Evolutionary conservation across 2,888 invertebrate genomes (phyloP).

Genomic region (Drosophila suboccidentalis): DNA sequence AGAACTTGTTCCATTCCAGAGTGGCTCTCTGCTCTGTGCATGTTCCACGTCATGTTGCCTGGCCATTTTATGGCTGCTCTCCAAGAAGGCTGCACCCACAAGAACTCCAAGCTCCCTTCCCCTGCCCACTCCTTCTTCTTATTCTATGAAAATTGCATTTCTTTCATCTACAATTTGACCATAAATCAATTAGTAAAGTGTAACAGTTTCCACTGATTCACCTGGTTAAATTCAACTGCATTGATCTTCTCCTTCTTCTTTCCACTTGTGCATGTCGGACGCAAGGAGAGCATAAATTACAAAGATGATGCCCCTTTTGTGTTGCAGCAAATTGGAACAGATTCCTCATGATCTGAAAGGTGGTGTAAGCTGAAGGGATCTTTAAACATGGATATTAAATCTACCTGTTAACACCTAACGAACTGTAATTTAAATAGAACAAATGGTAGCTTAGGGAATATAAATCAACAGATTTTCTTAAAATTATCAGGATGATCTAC

Average conservation of each 20-base stretch:
- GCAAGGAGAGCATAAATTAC: slow-evolving; percentile 65
- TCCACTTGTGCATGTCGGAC: slow-evolving; percentile 29
- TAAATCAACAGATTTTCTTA: slow-evolving; percentile 7
- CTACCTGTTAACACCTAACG: slow-evolving; percentile 37
- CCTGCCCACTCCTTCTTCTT: background rate
- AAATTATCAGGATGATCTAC: slow-evolving; percentile 30
- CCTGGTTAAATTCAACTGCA: background rate
- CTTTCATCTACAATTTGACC: slow-evolving; percentile 44
- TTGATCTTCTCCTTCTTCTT: slow-evolving; percentile 9
- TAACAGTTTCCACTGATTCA: slow-evolving; percentile 57
- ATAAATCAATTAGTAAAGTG: slow-evolving; percentile 73
- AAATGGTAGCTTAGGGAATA: slow-evolving; percentile 2
- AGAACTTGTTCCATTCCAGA: slow-evolving; percentile 59
- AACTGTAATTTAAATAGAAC: slow-evolving; percentile 11
- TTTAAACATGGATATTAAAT: slow-evolving; percentile 26
- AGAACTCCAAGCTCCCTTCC: slow-evolving; percentile 5
- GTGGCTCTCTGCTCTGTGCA: slow-evolving; percentile 9
- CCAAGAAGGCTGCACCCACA: slow-evolving; percentile 58
- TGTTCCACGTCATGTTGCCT: slow-evolving; percentile 56
- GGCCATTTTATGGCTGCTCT: slow-evolving; percentile 47
- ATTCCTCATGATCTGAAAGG: slow-evolving; percentile 33
- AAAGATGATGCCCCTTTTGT: slow-evolving; percentile 61
- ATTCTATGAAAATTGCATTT: slow-evolving; percentile 34
- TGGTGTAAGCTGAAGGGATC: slow-evolving; percentile 44
- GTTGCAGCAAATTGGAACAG: slow-evolving; percentile 64